Evolutionary conservation across 2,797 vertebrate species (phyloP).

Genomic region (Darevskia nairensis): DNA sequence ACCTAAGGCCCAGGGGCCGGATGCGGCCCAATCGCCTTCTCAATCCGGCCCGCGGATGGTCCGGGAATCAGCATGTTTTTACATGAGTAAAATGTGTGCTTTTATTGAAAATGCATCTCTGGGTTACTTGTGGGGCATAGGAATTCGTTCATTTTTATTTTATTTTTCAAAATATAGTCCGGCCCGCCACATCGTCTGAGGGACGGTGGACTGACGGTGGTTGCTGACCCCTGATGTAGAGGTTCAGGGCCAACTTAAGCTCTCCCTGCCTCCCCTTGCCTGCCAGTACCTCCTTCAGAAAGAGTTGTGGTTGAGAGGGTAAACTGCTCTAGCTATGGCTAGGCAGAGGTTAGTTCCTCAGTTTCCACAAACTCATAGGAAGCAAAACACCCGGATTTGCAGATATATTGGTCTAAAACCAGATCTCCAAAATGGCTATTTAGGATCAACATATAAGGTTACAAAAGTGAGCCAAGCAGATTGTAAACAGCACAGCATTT

Average conservation of each 20-base stretch:
- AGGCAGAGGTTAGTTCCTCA: neutral
- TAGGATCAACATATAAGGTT: neutral
- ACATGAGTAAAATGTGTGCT: no score
- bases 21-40: no score
- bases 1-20: no score
- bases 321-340: neutral
- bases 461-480: neutral
- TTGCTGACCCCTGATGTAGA: no score
- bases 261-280: neutral
- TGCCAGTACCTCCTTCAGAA: neutral
- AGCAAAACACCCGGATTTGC: neutral
- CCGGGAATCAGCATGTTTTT: no score
- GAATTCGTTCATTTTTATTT: no score
- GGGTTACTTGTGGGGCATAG: no score
- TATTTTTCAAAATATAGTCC: no score
- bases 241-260: neutral
- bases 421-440: neutral
- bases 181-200: no score
- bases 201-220: no score
- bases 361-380: neutral
- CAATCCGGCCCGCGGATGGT: no score
- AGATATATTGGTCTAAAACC: neutral
- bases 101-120: no score
- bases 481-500: neutral
- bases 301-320: neutral